These are phyloP conservation scores for Polyommatus icarus DNA, from an alignment of 2,888 invertebrate species.

Conservation along the genomic window DNA sequence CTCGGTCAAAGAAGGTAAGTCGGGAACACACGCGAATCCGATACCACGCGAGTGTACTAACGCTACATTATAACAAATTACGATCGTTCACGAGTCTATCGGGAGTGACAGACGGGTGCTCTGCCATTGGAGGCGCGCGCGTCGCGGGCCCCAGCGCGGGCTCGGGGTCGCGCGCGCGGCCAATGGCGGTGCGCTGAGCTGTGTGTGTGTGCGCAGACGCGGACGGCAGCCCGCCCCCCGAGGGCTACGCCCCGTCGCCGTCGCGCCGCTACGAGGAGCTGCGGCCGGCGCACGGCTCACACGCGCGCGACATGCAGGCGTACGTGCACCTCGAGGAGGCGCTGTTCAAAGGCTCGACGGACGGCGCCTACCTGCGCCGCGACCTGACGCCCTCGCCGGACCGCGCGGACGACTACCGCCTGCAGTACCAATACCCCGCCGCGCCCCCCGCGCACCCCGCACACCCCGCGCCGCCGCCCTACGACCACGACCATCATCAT, in stretches of 20 bases:
- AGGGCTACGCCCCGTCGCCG: conserved; percentile 70
- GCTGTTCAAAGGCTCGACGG: conserved; percentile 53
- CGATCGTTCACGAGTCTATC: conserved; percentile 1
- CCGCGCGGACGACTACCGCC: conserved; percentile 63
- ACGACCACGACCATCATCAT: conserved; percentile 62
- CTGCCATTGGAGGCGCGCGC: conserved; percentile 53
- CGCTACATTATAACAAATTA: neutral
- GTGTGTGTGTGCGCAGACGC: conserved; percentile 37
- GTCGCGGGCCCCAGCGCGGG: conserved; percentile 55
- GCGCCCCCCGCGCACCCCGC: conserved; percentile 39
- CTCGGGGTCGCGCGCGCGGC: conserved; percentile 47
- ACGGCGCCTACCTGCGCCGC: conserved; percentile 63
- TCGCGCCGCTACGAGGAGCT: conserved; percentile 77
- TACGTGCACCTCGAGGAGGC: conserved; percentile 60
- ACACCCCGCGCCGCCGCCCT: conserved; percentile 52
- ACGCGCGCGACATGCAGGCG: conserved; percentile 68
- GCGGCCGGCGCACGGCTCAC: conserved; percentile 56
- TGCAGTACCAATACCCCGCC: conserved; percentile 68
- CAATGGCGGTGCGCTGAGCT: conserved; percentile 43
- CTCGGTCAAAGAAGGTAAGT: conserved; percentile 65
- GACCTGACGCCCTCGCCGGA: conserved; percentile 64
- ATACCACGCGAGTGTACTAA: neutral
- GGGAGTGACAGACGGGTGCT: conserved; percentile 34
- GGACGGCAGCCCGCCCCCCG: conserved; percentile 67
- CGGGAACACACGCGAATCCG: neutral